phyloP scores from a whole-genome alignment of 2,113 vertebrate species.

The Fulmarus glacialis region DNA sequence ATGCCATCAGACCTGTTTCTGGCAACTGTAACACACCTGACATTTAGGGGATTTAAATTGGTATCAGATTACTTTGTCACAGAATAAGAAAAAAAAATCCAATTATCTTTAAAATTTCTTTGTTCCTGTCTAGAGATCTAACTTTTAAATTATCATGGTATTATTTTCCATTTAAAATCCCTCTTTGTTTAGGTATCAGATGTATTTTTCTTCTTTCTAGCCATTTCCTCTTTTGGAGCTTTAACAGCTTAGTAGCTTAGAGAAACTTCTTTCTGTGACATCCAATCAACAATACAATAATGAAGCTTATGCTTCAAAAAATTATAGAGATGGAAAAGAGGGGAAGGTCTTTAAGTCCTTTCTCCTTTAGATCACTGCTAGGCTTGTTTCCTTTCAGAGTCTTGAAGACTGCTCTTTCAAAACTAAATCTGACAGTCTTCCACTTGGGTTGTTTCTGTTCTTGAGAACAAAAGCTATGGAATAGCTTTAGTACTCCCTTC shows the following conservation, averaged over 20 bases:
- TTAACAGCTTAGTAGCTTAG: not conserved
- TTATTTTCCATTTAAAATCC: not conserved
- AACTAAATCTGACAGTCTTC: conserved; percentile 24
- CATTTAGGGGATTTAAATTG: not conserved
- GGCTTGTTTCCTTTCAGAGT: not conserved
- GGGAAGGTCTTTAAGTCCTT: not conserved
- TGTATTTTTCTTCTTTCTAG: not conserved
- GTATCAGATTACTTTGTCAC: not conserved
- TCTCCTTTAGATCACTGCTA: not conserved
- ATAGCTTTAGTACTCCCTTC: conserved; percentile 36
- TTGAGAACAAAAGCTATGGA: conserved; percentile 21
- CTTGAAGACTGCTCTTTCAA: not conserved
- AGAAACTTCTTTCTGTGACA: not conserved
- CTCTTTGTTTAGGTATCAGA: not conserved
- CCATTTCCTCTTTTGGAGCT: not conserved
- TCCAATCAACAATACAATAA: not conserved
- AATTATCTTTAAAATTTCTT: not conserved
- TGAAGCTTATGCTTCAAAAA: not conserved
- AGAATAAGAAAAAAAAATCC: not conserved
- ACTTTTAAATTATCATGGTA: not conserved
- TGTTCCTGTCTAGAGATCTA: not conserved
- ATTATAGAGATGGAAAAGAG: not conserved
- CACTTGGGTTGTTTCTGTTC: conserved; percentile 1
- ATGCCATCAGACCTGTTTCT: not conserved
- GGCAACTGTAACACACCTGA: not conserved